Evolutionary conservation across 2,797 vertebrate genomes (phyloP).

Genomic region (Phrynocephalus vlangalii): DNA sequence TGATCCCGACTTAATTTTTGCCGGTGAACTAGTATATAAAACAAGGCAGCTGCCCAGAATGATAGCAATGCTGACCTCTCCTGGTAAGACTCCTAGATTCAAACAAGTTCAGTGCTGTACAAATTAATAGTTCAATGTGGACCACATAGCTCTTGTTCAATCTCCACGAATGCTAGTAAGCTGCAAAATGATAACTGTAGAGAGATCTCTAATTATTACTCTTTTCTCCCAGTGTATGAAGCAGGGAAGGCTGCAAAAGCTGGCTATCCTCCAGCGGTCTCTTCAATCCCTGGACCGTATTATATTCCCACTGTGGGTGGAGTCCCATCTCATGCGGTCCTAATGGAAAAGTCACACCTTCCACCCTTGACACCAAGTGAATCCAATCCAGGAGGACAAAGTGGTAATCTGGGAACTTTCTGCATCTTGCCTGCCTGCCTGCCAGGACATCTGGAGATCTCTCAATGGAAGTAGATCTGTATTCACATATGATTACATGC

Average conservation of each 20-base stretch:
- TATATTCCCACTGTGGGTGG: slow-evolving; percentile 90
- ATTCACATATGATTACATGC: neutral
- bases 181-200: neutral
- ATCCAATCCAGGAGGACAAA: slow-evolving; percentile 78
- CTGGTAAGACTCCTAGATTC: neutral
- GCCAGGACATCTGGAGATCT: neutral
- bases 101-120: neutral
- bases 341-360: slow-evolving; percentile 86
- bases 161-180: neutral
- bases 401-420: slow-evolving; percentile 75
- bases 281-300: slow-evolving; percentile 88
- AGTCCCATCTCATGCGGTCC: slow-evolving; percentile 83
- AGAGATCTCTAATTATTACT: slow-evolving; percentile 24
- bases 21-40: neutral
- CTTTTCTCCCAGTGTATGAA: slow-evolving; percentile 88
- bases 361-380: slow-evolving; percentile 81
- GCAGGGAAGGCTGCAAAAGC: slow-evolving; percentile 93
- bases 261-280: slow-evolving; percentile 82
- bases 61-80: neutral
- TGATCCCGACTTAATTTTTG: neutral
- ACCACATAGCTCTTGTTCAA: neutral
- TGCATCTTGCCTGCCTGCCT: slow-evolving; percentile 7
- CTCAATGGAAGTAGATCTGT: neutral
- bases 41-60: neutral
- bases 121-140: neutral